A percentile compares a stretch with the other conserved stretches of the same genome.
Conservation (phyloP, 2,113 vertebrate genomes). For the Bos indicus region DNA sequence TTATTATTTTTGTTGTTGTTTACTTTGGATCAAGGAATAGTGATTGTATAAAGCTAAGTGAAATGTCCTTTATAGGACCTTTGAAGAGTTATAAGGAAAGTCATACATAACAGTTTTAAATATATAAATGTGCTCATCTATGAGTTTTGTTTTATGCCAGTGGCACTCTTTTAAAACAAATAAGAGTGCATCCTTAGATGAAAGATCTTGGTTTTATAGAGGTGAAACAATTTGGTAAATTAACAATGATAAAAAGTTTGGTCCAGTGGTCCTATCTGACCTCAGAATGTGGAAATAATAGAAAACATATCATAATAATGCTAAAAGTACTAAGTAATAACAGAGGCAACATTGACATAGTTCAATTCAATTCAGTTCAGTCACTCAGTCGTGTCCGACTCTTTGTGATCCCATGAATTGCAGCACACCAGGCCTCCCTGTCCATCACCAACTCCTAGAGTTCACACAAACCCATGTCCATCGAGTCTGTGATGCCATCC, state of each 20-base stretch:
- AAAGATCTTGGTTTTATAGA: not conserved
- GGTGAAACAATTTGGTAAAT: not conserved
- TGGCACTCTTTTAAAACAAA: not conserved
- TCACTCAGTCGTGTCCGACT: too few relatives aligned
- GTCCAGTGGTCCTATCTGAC: not conserved
- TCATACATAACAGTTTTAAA: not conserved
- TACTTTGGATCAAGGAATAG: not conserved
- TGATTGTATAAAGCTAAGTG: not conserved
- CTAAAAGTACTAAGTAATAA: not conserved
- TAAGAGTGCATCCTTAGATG: not conserved
- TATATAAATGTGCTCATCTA: not conserved
- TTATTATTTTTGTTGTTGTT: not conserved
- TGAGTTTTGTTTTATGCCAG: not conserved
- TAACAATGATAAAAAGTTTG: not conserved
- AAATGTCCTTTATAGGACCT: not conserved
- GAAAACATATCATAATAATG: not conserved
- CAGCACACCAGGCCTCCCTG: too few relatives aligned
- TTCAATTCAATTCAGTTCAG: too few relatives aligned
- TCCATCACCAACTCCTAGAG: too few relatives aligned
- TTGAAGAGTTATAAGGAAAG: not conserved
- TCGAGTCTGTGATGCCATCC: rapidly evolving
- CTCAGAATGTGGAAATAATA: not conserved
- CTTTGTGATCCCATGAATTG: rapidly evolving
- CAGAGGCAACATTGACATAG: not conserved
- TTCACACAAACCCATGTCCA: too few relatives aligned